A percentile compares a stretch with the other conserved stretches of the same genome.
Evolutionary conservation across 2,888 invertebrate genomes (phyloP).

Genomic region (Spatulosminthurus flaviceps): DNA sequence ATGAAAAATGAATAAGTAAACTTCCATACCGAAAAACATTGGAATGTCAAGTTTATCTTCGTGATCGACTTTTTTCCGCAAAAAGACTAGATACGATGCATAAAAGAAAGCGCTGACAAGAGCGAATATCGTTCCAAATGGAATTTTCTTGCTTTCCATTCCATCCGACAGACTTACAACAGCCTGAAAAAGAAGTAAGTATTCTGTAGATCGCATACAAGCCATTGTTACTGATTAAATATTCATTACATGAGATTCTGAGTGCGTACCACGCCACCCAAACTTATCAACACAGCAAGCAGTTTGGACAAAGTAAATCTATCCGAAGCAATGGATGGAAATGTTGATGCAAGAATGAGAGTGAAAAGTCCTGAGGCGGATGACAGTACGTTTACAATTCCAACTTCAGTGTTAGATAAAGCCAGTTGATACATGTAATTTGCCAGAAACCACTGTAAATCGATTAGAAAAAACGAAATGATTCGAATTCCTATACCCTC

Average conservation of each 20-base stretch:
- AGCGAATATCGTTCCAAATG: slow-evolving; percentile 78
- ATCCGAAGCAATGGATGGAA: slow-evolving; percentile 83
- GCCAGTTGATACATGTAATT: slow-evolving; percentile 93
- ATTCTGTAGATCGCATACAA: too few relatives aligned
- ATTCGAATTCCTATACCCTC: not conserved
- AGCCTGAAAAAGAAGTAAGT: too few relatives aligned
- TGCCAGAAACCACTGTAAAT: slow-evolving; percentile 89
- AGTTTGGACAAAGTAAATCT: slow-evolving; percentile 87
- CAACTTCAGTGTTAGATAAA: slow-evolving; percentile 81
- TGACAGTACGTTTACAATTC: slow-evolving; percentile 87
- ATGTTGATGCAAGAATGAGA: slow-evolving; percentile 83
- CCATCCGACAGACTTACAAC: slow-evolving; percentile 80
- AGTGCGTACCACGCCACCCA: slow-evolving; percentile 80
- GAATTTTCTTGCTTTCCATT: slow-evolving; percentile 74
- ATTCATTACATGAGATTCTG: not conserved
- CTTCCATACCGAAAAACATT: slow-evolving; percentile 86
- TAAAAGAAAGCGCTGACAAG: slow-evolving; percentile 89
- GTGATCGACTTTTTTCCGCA: slow-evolving; percentile 85
- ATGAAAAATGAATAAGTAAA: too few relatives aligned
- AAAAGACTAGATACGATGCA: slow-evolving; percentile 87
- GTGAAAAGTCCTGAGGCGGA: slow-evolving; percentile 91
- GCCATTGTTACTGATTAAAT: not conserved
- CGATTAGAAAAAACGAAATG: slow-evolving; percentile 50
- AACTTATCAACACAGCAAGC: slow-evolving; percentile 80
- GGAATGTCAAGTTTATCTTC: slow-evolving; percentile 95